Base-by-base conservation (phyloP, 1,140 invertebrate species). In the Aphis craccivora region DNA sequence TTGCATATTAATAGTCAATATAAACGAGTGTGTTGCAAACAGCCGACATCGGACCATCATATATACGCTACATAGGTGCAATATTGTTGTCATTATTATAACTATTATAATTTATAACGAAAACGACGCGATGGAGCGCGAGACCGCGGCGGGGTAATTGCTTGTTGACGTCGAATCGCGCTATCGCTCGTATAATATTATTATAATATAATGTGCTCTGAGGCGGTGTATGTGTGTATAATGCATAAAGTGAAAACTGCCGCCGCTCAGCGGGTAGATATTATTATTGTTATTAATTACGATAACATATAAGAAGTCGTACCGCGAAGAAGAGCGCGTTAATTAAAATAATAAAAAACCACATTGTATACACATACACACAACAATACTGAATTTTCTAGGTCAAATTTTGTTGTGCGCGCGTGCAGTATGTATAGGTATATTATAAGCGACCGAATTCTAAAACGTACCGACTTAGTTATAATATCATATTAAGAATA, bases 271-370 rank as follows among this genome's bases (percentile, higher is more conserved):
- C 84, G 43, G 84, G 84, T 43, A 45, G 23, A 45, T 86, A 22
- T 86, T 87, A 23, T 45, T 84, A 84, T 43, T 86, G 25, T 86
- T 87, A 87, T 48, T 87, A 48, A 87, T 87, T 87, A 87, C 25
- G 40, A 35, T 45, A 45, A 45, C 30, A 43, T 11, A 43, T 43
- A 48, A 87, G 53, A 55, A 89, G 87, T 51, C 48, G 51, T 89
- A 11, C 87, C 87, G 51, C 87, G n/a, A 55, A 89, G 87, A 89
- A 89, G 51, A 89, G 87, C 48, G 87, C 20, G 51, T 89, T 89
- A 89, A 89, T 89, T 89, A 89, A 88, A 51, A 88, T 51, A 51
- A 88, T 37, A 55, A 89, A 89, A 89, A 89, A 55, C 35, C 6
- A 6, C 30, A 88, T 35, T n/a, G n/a, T 35, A 35, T 25, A 86